phyloP scores from a whole-genome alignment of 1,140 invertebrate genomes.

The Drosophila simulans region DNA sequence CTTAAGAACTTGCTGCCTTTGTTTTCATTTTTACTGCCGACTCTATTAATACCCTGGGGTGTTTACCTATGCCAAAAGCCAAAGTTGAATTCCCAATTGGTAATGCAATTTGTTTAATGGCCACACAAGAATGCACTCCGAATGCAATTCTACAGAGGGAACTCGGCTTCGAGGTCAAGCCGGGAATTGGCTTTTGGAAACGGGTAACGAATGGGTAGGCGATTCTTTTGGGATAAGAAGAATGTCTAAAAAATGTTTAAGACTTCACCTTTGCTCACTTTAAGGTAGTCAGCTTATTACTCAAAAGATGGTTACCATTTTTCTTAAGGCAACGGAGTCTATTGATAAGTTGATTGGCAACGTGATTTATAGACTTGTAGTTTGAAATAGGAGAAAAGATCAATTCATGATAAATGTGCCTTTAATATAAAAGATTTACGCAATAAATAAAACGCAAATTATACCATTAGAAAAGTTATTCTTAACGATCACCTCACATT shows the following conservation, averaged over 20 bases:
- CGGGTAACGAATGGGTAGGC: conserved; percentile 8
- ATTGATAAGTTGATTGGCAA: not conserved
- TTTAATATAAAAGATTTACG: no score
- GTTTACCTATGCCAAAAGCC: conserved; percentile 27
- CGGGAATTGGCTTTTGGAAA: conserved; percentile 31
- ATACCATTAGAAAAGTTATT: no score
- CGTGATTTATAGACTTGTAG: no score
- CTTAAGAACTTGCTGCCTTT: conserved; percentile 15
- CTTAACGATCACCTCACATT: no score
- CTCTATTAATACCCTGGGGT: conserved; percentile 37
- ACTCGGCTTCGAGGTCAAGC: conserved; percentile 22
- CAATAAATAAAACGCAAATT: no score
- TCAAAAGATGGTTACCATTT: not conserved
- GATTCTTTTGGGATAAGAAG: conserved; percentile 9
- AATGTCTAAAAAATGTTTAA: conserved; percentile 5
- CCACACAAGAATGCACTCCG: conserved; percentile 52
- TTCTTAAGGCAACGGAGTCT: not conserved
- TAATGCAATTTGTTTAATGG: conserved; percentile 66
- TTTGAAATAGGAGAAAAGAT: not conserved
- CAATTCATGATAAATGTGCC: not conserved
- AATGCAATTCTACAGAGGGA: conserved; percentile 53
- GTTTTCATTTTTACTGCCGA: not conserved
- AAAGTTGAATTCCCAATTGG: conserved; percentile 45
- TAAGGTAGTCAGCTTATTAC: not conserved
- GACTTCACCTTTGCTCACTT: conserved; percentile 1